A percentile compares a stretch with the other conserved stretches of the same genome.
These are phyloP conservation scores for Aphelenchoides bicaudatus DNA, from an alignment of 2,888 invertebrate species.

Conservation along the genomic window DNA sequence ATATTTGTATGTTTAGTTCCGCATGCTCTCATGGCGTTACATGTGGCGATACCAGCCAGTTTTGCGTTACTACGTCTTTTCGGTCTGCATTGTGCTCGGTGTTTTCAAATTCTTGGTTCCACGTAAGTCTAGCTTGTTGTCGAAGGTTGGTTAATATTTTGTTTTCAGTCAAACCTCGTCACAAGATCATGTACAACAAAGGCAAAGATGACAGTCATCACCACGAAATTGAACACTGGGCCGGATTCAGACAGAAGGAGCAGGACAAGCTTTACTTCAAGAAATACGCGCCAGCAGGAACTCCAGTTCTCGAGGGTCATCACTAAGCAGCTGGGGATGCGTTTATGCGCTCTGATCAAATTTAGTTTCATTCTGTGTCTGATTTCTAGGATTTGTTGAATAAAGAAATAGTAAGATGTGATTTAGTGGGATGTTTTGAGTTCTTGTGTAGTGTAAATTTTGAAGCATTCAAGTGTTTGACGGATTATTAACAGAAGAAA, in stretches of 20 bases:
- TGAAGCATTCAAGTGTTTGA: no score
- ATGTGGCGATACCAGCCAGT: slow-evolving; percentile 55
- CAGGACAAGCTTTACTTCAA: slow-evolving; percentile 55
- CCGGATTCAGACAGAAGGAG: slow-evolving; percentile 53
- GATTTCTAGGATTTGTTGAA: no score
- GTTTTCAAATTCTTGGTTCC: slow-evolving; percentile 55
- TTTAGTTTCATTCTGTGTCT: no score
- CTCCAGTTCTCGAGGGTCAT: no score
- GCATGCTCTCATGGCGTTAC: slow-evolving; percentile 57
- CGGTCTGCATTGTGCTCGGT: slow-evolving; percentile 53
- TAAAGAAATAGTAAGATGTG: no score
- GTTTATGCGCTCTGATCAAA: no score
- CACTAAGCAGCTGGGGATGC: no score
- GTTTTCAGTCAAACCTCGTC: slow-evolving; percentile 53
- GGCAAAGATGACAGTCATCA: slow-evolving; percentile 55
- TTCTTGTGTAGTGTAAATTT: no score
- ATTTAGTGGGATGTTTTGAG: no score
- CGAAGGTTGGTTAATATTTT: not conserved
- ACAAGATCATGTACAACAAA: slow-evolving; percentile 49
- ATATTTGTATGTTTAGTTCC: slow-evolving; percentile 35
- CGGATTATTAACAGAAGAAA: no score
- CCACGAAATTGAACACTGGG: slow-evolving; percentile 58
- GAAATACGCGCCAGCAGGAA: slow-evolving; percentile 57
- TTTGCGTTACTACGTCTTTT: slow-evolving; percentile 56
- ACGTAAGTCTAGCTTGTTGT: slow-evolving; percentile 34